Percentiles rank a stretch among this genome's conserved stretches.
Evolutionary conservation across 2,888 invertebrate genomes (phyloP).

Genomic region (Conchocele bisecta): DNA sequence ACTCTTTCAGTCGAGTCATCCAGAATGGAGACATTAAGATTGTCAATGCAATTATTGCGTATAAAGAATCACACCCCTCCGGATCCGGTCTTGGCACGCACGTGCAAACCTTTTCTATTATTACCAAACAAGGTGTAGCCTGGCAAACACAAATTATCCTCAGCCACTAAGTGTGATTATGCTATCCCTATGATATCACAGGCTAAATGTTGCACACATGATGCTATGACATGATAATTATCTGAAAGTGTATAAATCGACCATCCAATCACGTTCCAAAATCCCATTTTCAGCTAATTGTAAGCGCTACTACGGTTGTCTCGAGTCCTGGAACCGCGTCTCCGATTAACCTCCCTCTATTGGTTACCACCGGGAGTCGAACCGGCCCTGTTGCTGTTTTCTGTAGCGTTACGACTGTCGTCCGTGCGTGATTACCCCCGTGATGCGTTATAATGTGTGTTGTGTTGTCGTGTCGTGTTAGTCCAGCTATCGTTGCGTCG

Average conservation of each 20-base stretch:
- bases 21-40: not conserved
- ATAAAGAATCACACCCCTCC: conserved; percentile 18
- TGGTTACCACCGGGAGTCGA: too few species aligned
- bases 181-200: conserved; percentile 36
- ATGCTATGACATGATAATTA: not conserved
- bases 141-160: not conserved
- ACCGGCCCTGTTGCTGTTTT: too few species aligned
- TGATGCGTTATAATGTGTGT: too few species aligned
- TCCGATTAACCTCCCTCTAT: too few species aligned
- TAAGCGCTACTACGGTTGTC: too few species aligned
- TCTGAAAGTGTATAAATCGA: not conserved
- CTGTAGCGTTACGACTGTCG: too few species aligned
- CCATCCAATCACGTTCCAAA: conserved; percentile 36
- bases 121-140: conserved; percentile 30
- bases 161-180: conserved; percentile 18
- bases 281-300: conserved; percentile 14
- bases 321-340: too few species aligned
- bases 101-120: conserved; percentile 21
- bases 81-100: conserved; percentile 16
- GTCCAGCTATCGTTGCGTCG: too few species aligned
- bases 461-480: too few species aligned
- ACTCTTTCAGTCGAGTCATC: not conserved
- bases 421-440: too few species aligned
- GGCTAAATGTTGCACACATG: conserved; percentile 2
- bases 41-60: not conserved